phyloP scores from a whole-genome alignment of 2,888 invertebrate genomes.

The Cyclophora punctaria region DNA sequence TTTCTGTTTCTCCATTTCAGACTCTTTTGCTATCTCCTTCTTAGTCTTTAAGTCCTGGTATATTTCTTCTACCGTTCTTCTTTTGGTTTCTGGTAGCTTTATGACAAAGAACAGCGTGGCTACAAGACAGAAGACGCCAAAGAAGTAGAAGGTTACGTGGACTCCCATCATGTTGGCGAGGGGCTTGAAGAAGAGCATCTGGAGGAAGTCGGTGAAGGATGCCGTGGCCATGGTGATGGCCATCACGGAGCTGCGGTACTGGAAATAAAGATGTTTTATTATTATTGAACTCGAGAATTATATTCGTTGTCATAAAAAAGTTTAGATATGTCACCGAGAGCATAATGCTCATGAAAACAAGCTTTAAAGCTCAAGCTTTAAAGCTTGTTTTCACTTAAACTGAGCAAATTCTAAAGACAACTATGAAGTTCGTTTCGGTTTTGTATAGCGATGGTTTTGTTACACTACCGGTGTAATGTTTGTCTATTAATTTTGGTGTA shows the following conservation, averaged over 20 bases:
- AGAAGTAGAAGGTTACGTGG: conserved; percentile 48
- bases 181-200: conserved; percentile 54
- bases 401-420: no score
- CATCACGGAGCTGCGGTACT: conserved; percentile 59
- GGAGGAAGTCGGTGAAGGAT: conserved; percentile 39
- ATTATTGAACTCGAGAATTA: no score
- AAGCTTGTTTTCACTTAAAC: no score
- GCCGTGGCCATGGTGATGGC: conserved; percentile 46
- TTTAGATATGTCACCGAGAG: no score
- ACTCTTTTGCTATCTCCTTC: conserved; percentile 32
- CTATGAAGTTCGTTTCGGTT: no score
- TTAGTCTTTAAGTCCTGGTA: conserved; percentile 43
- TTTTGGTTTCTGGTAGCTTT: conserved; percentile 49
- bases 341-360: no score
- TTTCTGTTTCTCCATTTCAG: conserved; percentile 7
- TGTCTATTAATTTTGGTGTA: no score
- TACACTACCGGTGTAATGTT: no score
- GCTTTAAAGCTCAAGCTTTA: no score
- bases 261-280: conserved; percentile 11
- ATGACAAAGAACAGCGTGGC: conserved; percentile 38
- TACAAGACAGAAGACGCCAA: conserved; percentile 38
- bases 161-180: conserved; percentile 40
- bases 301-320: no score
- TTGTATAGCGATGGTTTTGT: no score
- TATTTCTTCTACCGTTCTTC: conserved; percentile 43